Evolutionary conservation across 2,797 vertebrate genomes (phyloP).

Genomic region (Acanthornis magna): DNA sequence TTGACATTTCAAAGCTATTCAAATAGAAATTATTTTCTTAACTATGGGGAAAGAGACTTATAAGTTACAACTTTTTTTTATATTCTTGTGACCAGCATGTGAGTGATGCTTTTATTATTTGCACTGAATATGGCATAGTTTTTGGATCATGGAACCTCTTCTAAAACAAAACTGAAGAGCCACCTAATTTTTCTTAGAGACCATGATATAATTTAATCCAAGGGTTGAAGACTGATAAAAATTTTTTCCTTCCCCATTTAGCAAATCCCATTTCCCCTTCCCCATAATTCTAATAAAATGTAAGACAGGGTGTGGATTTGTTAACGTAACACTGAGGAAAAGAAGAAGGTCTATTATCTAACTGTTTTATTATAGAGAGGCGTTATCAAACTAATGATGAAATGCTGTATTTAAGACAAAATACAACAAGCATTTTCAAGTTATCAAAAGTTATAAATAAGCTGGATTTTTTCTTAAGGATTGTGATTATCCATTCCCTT

Average conservation of each 20-base stretch:
- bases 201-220: background rate
- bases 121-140: accelerated
- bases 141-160: background rate
- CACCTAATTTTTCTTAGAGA: background rate
- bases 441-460: background rate
- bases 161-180: background rate
- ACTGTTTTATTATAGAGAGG: background rate
- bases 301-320: background rate
- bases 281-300: background rate
- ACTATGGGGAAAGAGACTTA: background rate
- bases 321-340: background rate
- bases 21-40: constrained; percentile 41
- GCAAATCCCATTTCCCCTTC: background rate
- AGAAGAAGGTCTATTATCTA: background rate
- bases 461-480: background rate
- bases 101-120: background rate
- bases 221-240: background rate
- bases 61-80: background rate
- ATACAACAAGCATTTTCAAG: background rate
- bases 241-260: background rate
- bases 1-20: constrained; percentile 35
- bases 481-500: background rate
- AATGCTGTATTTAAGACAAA: background rate
- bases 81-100: background rate
- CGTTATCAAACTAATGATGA: background rate